These are phyloP conservation scores for Lerema accius DNA, from an alignment of 1,140 invertebrate genomes.

Conservation along the genomic window DNA sequence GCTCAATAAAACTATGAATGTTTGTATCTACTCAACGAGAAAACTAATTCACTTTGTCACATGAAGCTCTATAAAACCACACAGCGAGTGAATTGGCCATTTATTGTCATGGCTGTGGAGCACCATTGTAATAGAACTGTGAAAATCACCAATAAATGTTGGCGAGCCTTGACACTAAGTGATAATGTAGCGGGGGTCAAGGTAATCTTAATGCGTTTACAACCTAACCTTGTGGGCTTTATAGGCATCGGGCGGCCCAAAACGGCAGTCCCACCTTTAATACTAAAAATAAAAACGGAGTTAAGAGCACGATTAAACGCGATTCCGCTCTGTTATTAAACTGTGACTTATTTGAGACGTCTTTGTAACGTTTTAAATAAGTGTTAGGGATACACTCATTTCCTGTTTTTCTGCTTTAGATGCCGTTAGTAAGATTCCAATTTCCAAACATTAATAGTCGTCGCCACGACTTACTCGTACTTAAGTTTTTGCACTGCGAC, in stretches of 20 bases:
- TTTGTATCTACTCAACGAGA: slow-evolving; percentile 34
- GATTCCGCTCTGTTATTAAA: slow-evolving; percentile 42
- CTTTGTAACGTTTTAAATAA: not conserved
- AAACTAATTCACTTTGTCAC: slow-evolving; percentile 42
- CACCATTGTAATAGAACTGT: slow-evolving; percentile 42
- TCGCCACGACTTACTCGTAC: no score
- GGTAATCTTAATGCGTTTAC: slow-evolving; percentile 59
- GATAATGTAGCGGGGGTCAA: slow-evolving; percentile 55
- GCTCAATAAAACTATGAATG: slow-evolving; percentile 34
- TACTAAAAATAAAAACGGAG: slow-evolving; percentile 50
- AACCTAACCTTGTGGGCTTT: slow-evolving; percentile 55
- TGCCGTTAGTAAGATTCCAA: not conserved
- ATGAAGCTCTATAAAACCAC: slow-evolving; percentile 12
- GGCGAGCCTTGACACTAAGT: slow-evolving; percentile 53
- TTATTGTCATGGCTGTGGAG: slow-evolving; percentile 38
- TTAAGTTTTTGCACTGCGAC: slow-evolving; percentile 8
- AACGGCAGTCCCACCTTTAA: slow-evolving; percentile 43
- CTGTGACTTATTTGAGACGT: slow-evolving; percentile 8
- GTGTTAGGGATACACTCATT: no score
- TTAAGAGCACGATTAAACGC: slow-evolving; percentile 42
- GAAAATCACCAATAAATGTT: slow-evolving; percentile 51
- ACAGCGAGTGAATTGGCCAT: slow-evolving; percentile 51
- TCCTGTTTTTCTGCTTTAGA: no score
- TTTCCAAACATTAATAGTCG: no score
- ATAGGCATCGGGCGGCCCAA: slow-evolving; percentile 49